Conservation (phyloP, 2,797 vertebrate genomes). For the Myotis daubentonii region DNA sequence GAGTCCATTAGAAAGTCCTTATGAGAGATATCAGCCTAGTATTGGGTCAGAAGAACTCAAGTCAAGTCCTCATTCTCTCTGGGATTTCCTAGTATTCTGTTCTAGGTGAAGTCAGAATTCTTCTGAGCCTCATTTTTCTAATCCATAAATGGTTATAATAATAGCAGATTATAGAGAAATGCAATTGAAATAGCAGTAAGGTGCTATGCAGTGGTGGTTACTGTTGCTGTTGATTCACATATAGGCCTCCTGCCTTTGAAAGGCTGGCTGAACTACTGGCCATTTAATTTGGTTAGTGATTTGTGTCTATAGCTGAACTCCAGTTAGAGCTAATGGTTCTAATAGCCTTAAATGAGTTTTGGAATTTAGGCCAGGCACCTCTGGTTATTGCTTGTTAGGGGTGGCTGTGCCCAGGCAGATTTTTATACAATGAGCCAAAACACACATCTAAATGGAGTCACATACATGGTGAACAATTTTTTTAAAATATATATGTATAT, state of each 20-base stretch:
- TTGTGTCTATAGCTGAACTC: slow-evolving; percentile 43
- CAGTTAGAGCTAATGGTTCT: slow-evolving; percentile 21
- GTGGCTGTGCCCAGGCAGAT: not conserved
- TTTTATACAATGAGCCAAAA: not conserved
- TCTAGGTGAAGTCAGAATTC: slow-evolving; percentile 24
- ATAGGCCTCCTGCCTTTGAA: slow-evolving; percentile 36
- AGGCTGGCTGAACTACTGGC: not conserved
- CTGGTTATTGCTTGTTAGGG: not conserved
- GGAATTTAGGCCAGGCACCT: not conserved
- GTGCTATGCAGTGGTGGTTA: not conserved
- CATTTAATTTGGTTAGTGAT: slow-evolving; percentile 19
- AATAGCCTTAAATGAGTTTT: slow-evolving; percentile 8
- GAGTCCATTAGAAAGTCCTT: not conserved
- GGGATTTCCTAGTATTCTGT: slow-evolving; percentile 9
- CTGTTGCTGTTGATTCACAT: not conserved
- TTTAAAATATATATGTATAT: not conserved
- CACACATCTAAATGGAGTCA: not conserved
- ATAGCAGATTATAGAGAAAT: not conserved
- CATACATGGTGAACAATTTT: not conserved
- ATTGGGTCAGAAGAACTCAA: not conserved
- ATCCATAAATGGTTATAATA: not conserved
- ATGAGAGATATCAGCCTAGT: not conserved
- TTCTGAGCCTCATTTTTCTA: slow-evolving; percentile 24
- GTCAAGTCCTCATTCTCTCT: not conserved
- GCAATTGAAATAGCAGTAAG: not conserved